Conservation (phyloP, 2,888 invertebrate genomes). For the Latrodectus elegans region DNA sequence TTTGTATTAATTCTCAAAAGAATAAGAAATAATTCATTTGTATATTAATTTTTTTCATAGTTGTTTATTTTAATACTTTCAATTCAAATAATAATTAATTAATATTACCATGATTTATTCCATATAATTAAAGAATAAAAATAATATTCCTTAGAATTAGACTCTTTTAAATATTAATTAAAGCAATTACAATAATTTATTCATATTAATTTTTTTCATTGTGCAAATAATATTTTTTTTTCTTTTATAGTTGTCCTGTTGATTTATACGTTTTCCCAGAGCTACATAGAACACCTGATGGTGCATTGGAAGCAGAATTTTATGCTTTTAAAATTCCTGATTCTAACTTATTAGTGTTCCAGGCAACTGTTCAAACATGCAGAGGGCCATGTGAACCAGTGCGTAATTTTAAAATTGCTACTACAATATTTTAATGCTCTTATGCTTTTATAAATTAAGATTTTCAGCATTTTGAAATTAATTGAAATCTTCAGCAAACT, state of each 20-base stretch:
- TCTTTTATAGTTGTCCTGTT: constrained; percentile 85
- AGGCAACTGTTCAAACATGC: constrained; percentile 92
- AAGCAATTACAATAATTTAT: not conserved
- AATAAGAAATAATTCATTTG: not conserved
- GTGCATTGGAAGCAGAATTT: constrained; percentile 90
- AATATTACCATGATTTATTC: not conserved
- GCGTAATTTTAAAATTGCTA: constrained; percentile 64
- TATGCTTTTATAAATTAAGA: too few species aligned
- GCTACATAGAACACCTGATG: constrained; percentile 87
- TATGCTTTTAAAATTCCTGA: constrained; percentile 96
- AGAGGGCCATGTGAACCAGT: constrained; percentile 91
- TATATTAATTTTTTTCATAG: not conserved
- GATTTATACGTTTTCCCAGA: constrained; percentile 92
- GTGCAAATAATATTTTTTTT: not conserved
- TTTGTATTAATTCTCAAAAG: too few species aligned
- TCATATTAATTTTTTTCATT: not conserved
- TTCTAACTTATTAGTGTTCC: constrained; percentile 93
- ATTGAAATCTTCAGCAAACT: too few species aligned
- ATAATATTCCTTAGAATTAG: too few species aligned
- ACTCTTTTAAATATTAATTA: too few species aligned
- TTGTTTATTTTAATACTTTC: not conserved
- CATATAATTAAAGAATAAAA: too few species aligned
- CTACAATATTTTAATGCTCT: too few species aligned
- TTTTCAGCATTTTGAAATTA: too few species aligned
- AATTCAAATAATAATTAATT: not conserved